Evolutionary conservation across 2,113 vertebrate species (phyloP).

Genomic region (Eulemur macaco): DNA sequence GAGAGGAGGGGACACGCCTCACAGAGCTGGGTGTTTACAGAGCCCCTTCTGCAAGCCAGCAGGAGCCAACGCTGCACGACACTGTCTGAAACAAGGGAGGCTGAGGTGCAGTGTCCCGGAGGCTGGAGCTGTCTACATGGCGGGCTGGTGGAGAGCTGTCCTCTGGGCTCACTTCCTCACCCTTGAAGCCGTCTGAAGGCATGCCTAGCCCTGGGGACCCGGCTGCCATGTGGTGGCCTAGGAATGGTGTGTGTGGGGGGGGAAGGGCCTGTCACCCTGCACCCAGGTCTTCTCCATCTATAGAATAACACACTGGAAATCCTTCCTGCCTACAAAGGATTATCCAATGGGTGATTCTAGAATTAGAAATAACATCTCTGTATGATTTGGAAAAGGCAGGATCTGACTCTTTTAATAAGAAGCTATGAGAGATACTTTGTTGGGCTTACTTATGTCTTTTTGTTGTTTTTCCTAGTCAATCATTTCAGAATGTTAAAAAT

Average conservation of each 20-base stretch:
- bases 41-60: neutral
- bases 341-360: neutral
- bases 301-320: neutral
- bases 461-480: constrained; percentile 17
- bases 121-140: neutral
- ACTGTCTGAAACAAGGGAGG: neutral
- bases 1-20: neutral
- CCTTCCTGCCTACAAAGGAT: neutral
- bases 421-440: neutral
- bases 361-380: neutral
- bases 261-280: neutral
- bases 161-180: neutral
- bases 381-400: neutral
- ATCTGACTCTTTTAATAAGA: neutral
- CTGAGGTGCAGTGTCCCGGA: neutral
- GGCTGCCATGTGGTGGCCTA: neutral
- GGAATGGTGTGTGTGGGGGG: neutral
- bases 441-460: neutral
- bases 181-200: neutral
- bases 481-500: constrained; percentile 37
- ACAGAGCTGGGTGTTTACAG: neutral
- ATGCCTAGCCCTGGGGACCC: neutral
- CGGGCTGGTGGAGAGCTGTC: neutral
- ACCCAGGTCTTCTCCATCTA: neutral
- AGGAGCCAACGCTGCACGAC: neutral